A percentile compares a stretch with the other conserved stretches of the same genome.
Evolutionary conservation across 2,888 invertebrate species (phyloP).

Genomic region (Machimus rusticus): DNA sequence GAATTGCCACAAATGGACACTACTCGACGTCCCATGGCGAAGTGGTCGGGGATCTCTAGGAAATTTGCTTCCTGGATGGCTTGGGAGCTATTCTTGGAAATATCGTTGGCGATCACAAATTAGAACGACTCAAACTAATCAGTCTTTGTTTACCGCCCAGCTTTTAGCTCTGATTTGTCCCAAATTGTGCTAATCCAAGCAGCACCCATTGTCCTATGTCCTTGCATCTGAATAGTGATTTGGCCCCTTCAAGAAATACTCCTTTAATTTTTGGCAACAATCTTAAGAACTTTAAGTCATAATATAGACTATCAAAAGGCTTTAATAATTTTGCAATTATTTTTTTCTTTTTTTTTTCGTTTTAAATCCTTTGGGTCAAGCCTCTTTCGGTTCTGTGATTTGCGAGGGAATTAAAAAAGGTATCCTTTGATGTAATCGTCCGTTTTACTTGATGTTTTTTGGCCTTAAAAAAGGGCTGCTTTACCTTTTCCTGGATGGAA

Average conservation of each 20-base stretch:
- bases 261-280: background rate
- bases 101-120: background rate
- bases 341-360: background rate
- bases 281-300: background rate
- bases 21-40: background rate
- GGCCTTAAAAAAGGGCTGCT: background rate
- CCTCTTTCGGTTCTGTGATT: background rate
- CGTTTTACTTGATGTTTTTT: background rate
- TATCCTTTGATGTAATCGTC: background rate
- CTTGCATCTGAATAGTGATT: background rate
- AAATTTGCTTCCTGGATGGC: background rate
- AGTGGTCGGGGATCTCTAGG: background rate
- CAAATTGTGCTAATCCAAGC: background rate
- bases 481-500: background rate
- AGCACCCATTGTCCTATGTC: background rate
- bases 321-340: background rate
- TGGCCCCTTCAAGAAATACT: background rate
- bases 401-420: background rate
- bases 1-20: background rate
- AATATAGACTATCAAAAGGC: background rate
- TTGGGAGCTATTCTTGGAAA: background rate
- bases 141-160: background rate
- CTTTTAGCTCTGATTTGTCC: background rate
- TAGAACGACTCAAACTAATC: background rate
- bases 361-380: background rate